These are phyloP conservation scores for Centropristis striata DNA, from an alignment of 2,113 vertebrate species.

Conservation along the genomic window DNA sequence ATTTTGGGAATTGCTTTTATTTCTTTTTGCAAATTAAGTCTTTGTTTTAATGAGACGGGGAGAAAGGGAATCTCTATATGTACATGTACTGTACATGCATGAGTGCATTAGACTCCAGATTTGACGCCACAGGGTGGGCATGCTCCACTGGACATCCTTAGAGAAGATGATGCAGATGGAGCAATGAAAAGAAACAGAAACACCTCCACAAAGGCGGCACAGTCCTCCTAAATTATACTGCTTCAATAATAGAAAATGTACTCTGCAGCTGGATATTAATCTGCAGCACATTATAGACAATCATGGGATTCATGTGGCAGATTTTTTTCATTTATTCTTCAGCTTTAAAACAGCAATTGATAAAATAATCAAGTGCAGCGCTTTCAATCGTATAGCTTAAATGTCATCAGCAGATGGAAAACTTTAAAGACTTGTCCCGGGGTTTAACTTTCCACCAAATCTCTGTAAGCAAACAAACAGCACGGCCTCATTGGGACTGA, in stretches of 20 bases:
- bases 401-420: slow-evolving; percentile 2
- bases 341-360: background rate
- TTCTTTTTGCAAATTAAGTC: no score
- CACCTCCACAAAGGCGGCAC: background rate
- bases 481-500: background rate
- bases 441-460: slow-evolving; percentile 5
- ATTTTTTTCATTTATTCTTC: background rate
- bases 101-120: slow-evolving; percentile 62
- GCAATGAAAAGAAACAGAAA: slow-evolving; percentile 15
- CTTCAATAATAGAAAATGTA: background rate
- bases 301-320: background rate
- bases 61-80: slow-evolving; percentile 27
- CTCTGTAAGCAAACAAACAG: background rate
- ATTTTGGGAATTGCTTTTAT: no score
- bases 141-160: slow-evolving; percentile 61
- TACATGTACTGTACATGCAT: slow-evolving; percentile 34
- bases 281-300: background rate
- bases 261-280: background rate
- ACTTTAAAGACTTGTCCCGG: background rate
- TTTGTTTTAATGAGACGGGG: background rate
- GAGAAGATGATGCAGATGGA: slow-evolving; percentile 54
- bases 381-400: background rate
- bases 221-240: background rate
- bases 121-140: slow-evolving; percentile 65
- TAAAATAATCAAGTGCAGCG: background rate